Conservation (phyloP, 2,113 vertebrate species). For the Menidia beryllina region DNA sequence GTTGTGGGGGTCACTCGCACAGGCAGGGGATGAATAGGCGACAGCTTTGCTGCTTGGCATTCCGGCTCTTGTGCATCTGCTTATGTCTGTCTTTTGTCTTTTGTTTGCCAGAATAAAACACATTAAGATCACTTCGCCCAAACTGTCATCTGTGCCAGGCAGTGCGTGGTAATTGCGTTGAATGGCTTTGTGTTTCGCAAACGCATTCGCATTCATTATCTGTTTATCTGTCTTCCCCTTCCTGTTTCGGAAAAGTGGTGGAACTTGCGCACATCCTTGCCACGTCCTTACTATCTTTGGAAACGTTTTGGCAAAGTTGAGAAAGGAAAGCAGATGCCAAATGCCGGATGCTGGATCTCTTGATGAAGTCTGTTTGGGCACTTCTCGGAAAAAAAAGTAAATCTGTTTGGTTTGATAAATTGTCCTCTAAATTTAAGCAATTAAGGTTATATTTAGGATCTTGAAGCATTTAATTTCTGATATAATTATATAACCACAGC, state of each 20-base stretch:
- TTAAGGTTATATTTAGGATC: too few relatives aligned
- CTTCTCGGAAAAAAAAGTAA: slow-evolving; percentile 1
- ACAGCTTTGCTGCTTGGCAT: slow-evolving; percentile 33
- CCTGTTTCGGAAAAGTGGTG: slow-evolving; percentile 46
- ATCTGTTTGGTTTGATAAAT: not conserved
- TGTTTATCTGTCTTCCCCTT: slow-evolving; percentile 62
- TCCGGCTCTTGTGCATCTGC: slow-evolving; percentile 52
- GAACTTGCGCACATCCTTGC: slow-evolving; percentile 49
- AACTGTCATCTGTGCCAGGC: slow-evolving; percentile 75
- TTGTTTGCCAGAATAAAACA: slow-evolving; percentile 63
- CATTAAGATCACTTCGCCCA: slow-evolving; percentile 51
- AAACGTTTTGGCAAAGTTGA: slow-evolving; percentile 59
- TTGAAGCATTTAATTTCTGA: too few relatives aligned
- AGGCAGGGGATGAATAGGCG: slow-evolving; percentile 23
- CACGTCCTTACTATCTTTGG: slow-evolving; percentile 28
- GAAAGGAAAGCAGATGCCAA: slow-evolving; percentile 58
- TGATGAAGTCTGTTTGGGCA: slow-evolving; percentile 33
- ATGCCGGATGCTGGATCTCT: slow-evolving; percentile 34
- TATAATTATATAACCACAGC: too few relatives aligned
- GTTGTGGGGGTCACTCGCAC: slow-evolving; percentile 11
- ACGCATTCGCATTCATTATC: slow-evolving; percentile 66
- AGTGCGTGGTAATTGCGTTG: slow-evolving; percentile 71
- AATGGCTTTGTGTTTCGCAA: slow-evolving; percentile 72
- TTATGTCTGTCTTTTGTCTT: slow-evolving; percentile 58
- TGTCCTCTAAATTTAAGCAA: slow-evolving; percentile 1